Evolutionary conservation across 2,113 vertebrate species (phyloP), one percentile per base, ranked within the genome.

Genomic region (Halcyon senegalensis): DNA sequence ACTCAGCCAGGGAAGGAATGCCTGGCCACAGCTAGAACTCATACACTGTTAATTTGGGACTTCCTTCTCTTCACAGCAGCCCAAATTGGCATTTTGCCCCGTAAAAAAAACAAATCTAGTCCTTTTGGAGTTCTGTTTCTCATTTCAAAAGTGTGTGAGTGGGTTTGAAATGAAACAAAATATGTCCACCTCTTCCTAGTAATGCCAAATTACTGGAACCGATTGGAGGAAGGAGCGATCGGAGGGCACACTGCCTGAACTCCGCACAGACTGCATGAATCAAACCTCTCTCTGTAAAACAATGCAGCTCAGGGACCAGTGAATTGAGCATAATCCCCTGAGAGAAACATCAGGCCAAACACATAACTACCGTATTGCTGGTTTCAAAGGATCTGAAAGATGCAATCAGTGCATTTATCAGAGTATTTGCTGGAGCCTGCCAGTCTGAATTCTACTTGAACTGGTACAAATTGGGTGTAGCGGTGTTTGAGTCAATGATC

Each of bases 161-260:
- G 67, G 87, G 82, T 74, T 92, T 96, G 82, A 96, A 95, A 94
- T 74, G 72, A 93, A 95, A 95, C 72, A 93, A 96, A 96, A 90
- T 91, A 96, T 91, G 87, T 91, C 79, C 72, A 87, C 87, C 75
- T 91, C 92, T 84, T 92, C 88, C 85, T 63, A 95, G 60, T n/a
- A 80, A 90, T 56, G 72, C 43, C 68, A 91, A 39, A 92, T 80
- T 83, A 84, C 79, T 84, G 87, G 60, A 92, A 84, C 46, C 70
- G 78, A 86, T 74, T 63, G 93, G 77, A 96, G 23, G 39, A 93
- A 92, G 72, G 43, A 87, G 76, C 4, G 9, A 92, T 90, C 4
- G 7, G 72, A 84, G 86, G 83, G 41, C 89, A 89, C 46, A 23
- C 18, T 37, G 39, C 11, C 39, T 75, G 86, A 89, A 86, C 78